phyloP scores from a whole-genome alignment of 1,140 invertebrate species.

The Listronotus oregonensis region DNA sequence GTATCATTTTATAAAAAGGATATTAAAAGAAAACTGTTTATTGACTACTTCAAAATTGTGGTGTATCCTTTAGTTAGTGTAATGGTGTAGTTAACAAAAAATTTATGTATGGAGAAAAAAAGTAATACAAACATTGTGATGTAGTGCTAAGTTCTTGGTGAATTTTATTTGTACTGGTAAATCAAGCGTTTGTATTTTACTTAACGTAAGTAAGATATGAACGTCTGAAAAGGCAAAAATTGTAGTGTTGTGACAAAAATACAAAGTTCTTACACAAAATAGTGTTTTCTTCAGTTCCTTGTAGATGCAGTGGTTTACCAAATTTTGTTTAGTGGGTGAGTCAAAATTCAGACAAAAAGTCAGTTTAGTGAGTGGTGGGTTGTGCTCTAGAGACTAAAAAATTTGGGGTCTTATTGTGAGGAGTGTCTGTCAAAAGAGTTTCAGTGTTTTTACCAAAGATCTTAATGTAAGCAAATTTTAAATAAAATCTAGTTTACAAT shows the following conservation, averaged over 20 bases:
- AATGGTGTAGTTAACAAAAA: constrained; percentile 41
- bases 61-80: constrained; percentile 44
- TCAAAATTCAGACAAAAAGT: constrained; percentile 13
- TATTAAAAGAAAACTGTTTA: constrained; percentile 47
- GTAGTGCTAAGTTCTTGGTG: constrained; percentile 31
- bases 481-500: too few relatives aligned
- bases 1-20: constrained; percentile 22
- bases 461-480: too few relatives aligned
- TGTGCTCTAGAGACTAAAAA: neutral
- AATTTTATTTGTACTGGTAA: constrained; percentile 19
- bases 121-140: constrained; percentile 21
- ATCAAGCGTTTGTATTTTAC: constrained; percentile 29
- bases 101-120: constrained; percentile 22
- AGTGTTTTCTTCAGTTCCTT: constrained; percentile 33
- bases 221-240: constrained; percentile 14
- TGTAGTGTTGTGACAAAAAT: constrained; percentile 40
- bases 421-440: too few relatives aligned
- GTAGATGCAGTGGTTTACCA: constrained; percentile 11
- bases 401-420: neutral
- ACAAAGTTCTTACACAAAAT: constrained; percentile 27
- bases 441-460: too few relatives aligned
- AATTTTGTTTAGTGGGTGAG: constrained; percentile 3
- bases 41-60: constrained; percentile 29
- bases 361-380: neutral
- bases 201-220: constrained; percentile 11